Evolutionary conservation across 2,113 vertebrate species (phyloP).

Genomic region (Rhadina sibilatrix): DNA sequence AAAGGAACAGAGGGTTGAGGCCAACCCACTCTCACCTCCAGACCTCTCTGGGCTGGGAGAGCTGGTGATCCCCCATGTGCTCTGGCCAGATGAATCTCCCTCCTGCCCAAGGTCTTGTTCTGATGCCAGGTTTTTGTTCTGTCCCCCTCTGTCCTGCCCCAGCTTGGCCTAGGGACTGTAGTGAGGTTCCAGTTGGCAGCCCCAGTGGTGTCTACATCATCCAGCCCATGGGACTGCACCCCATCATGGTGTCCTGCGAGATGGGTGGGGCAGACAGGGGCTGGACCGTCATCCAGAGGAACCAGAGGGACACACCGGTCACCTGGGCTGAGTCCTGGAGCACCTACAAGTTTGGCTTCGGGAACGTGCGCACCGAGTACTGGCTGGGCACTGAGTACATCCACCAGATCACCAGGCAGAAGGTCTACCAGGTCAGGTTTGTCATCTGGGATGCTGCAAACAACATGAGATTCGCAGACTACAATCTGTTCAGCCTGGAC

Average conservation of each 20-base stretch:
- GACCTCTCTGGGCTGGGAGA: not conserved
- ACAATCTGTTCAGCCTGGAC: conserved; percentile 9
- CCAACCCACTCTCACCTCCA: not conserved
- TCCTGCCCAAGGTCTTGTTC: not conserved
- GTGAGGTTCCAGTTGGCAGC: not conserved
- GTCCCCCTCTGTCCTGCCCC: not conserved
- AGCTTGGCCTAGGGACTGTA: conserved; percentile 53
- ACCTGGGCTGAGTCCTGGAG: conserved; percentile 57
- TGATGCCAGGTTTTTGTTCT: not conserved
- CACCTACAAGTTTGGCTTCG: conserved; percentile 61
- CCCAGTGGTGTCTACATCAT: not conserved
- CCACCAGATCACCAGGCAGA: conserved; percentile 45
- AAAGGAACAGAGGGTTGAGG: not conserved
- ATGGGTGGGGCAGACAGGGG: not conserved
- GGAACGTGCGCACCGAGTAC: not conserved
- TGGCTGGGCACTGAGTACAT: conserved; percentile 64
- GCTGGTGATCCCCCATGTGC: not conserved
- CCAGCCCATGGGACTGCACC: not conserved
- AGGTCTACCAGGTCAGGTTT: conserved; percentile 43
- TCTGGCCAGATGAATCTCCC: not conserved
- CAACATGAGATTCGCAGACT: not conserved
- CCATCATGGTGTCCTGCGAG: conserved; percentile 22
- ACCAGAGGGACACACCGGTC: conserved; percentile 3
- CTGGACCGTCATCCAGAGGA: conserved; percentile 64
- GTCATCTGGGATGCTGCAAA: not conserved